Evolutionary conservation across 2,797 vertebrate species (phyloP).

Genomic region (Hapalemur alaotrensis): DNA sequence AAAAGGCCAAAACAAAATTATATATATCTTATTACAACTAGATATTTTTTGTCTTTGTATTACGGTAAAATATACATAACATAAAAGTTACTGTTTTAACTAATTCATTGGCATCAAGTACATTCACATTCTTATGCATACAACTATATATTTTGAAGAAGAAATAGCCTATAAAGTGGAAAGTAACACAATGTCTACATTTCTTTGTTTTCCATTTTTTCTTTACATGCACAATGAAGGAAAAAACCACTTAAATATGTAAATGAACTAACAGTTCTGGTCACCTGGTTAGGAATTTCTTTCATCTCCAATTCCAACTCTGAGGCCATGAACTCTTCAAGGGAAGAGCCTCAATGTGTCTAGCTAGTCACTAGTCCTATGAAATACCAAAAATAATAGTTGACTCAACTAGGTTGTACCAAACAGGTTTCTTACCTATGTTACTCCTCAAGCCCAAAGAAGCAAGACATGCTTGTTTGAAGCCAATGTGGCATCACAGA

Average conservation of each 20-base stretch:
- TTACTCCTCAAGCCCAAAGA: neutral
- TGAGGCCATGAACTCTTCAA: neutral
- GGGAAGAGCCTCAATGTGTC: neutral
- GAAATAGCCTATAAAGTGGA: neutral
- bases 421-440: neutral
- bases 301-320: neutral
- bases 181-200: neutral
- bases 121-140: neutral
- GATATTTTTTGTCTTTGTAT: neutral
- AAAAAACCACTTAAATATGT: neutral
- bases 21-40: neutral
- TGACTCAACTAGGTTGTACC: neutral
- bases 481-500: neutral
- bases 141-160: neutral
- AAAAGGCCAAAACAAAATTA: neutral
- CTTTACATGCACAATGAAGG: neutral
- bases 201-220: neutral
- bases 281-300: neutral
- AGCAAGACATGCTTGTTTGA: neutral
- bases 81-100: neutral
- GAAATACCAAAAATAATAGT: neutral
- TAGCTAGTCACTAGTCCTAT: neutral
- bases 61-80: neutral
- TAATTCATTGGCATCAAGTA: neutral
- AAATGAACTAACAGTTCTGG: neutral